phyloP scores from a whole-genome alignment of 1,140 invertebrate genomes.

The Neelides sp. region DNA sequence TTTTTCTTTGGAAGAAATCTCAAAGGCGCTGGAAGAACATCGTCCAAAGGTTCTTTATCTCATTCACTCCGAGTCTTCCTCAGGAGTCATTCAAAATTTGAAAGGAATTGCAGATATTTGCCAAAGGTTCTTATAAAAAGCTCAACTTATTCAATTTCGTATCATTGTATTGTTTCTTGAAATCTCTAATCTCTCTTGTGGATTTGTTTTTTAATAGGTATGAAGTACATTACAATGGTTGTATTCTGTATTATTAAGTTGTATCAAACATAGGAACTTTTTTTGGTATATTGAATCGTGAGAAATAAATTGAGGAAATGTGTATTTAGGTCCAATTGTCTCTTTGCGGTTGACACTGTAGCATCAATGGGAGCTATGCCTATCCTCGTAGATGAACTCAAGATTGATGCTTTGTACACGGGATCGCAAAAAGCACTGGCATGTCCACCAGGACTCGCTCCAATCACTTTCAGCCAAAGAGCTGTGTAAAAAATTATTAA shows the following conservation, averaged over 20 bases:
- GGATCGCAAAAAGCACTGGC: slow-evolving; percentile 74
- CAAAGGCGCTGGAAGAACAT: slow-evolving; percentile 45
- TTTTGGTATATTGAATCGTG: too few species aligned
- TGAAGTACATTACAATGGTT: too few species aligned
- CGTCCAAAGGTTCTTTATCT: slow-evolving; percentile 61
- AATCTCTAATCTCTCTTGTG: too few species aligned
- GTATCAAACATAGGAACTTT: too few species aligned
- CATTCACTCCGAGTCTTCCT: slow-evolving; percentile 74
- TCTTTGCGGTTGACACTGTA: slow-evolving; percentile 71
- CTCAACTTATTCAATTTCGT: too few species aligned
- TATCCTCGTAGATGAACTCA: slow-evolving; percentile 64
- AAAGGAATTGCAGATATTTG: slow-evolving; percentile 62
- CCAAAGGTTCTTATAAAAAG: too few species aligned
- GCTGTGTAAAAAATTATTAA: too few species aligned
- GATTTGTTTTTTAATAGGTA: too few species aligned
- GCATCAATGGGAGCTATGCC: slow-evolving; percentile 64
- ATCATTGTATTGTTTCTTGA: too few species aligned
- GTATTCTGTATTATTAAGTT: too few species aligned
- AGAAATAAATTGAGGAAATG: too few species aligned
- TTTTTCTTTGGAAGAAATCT: slow-evolving; percentile 46
- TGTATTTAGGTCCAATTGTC: slow-evolving; percentile 46
- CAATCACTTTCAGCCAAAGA: slow-evolving; percentile 67
- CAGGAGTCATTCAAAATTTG: slow-evolving; percentile 63
- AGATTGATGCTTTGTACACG: slow-evolving; percentile 66
- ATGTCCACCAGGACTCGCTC: slow-evolving; percentile 64